phyloP scores from a whole-genome alignment of 2,113 vertebrate genomes.

The Anhinga rufa region DNA sequence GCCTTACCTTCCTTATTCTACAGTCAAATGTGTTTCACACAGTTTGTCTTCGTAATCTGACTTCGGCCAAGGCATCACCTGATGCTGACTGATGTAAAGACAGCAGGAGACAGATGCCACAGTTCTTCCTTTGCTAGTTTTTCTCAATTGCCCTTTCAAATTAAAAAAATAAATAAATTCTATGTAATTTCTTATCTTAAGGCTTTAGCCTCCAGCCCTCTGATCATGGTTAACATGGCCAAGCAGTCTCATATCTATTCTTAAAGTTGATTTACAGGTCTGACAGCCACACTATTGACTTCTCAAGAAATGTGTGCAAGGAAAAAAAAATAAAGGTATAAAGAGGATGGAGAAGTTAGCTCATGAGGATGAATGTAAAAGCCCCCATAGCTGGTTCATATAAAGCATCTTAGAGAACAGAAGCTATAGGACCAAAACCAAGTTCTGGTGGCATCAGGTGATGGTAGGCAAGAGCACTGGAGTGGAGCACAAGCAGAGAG shows the following conservation, averaged over 20 bases:
- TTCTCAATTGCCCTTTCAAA: background rate
- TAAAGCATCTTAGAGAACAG: background rate
- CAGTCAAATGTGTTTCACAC: background rate
- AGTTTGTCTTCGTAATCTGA: background rate
- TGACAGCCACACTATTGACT: background rate
- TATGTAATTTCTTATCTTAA: background rate
- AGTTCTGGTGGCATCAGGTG: background rate
- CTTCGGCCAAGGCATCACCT: background rate
- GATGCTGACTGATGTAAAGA: background rate
- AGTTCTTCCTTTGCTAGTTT: background rate
- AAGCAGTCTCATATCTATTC: background rate
- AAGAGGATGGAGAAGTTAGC: background rate
- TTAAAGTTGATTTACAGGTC: background rate
- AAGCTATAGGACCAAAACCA: background rate
- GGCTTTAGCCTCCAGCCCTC: background rate
- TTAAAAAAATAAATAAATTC: background rate
- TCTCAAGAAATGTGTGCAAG: background rate
- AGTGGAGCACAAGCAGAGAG: constrained; percentile 3
- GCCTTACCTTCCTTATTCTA: background rate
- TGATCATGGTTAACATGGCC: background rate
- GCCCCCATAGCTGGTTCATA: background rate
- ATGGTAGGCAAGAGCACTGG: background rate
- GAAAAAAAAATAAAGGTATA: background rate
- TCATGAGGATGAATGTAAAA: background rate
- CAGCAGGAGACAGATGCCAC: background rate